Percentiles rank a stretch among this genome's conserved stretches.
Conservation (phyloP, 2,797 vertebrate genomes). For the Tauraco hartlaubi region DNA sequence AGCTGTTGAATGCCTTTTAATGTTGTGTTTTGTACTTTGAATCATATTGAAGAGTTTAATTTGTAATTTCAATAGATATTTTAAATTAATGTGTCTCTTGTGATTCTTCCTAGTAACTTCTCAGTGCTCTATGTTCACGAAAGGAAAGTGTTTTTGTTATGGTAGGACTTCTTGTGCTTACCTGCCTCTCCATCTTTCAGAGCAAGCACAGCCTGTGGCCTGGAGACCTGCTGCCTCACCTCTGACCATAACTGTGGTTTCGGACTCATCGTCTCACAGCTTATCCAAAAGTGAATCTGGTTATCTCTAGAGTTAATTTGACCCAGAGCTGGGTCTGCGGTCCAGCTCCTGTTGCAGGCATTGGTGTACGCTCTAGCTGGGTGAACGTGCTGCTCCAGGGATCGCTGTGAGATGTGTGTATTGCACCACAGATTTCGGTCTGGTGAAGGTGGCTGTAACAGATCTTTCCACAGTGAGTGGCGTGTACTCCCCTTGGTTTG, state of each 20-base stretch:
- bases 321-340: background rate
- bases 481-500: background rate
- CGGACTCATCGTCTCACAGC: background rate
- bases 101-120: constrained; percentile 28
- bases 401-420: background rate
- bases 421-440: background rate
- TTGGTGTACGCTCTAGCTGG: accelerated
- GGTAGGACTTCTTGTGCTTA: background rate
- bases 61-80: constrained; percentile 84
- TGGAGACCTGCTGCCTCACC: background rate
- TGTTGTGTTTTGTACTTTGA: constrained; percentile 82
- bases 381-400: background rate
- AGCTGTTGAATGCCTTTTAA: constrained; percentile 80
- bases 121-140: background rate
- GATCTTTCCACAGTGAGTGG: background rate
- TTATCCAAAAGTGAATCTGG: background rate
- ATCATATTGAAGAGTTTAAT: constrained; percentile 71
- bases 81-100: constrained; percentile 72
- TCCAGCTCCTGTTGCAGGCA: background rate
- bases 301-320: background rate
- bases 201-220: background rate
- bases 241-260: background rate
- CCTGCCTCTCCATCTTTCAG: background rate
- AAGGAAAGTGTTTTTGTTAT: background rate
- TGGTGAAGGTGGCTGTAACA: background rate